Percentiles rank a stretch among this genome's conserved stretches.
Conservation (phyloP, 2,797 vertebrate genomes). For the Anableps anableps region DNA sequence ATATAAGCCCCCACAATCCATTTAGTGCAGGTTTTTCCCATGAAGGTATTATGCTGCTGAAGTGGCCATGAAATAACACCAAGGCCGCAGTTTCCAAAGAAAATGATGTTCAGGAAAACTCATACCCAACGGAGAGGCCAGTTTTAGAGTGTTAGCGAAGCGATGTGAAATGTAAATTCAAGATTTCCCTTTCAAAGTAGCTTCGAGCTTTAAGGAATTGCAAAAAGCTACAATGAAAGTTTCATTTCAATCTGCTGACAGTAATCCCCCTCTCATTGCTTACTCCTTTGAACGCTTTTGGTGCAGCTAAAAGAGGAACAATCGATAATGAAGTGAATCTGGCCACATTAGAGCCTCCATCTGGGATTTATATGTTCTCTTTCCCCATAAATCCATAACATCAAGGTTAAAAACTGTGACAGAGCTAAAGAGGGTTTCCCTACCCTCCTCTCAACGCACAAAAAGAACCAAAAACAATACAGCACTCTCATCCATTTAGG, state of each 20-base stretch:
- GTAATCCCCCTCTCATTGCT: constrained; percentile 70
- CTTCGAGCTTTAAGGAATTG: constrained; percentile 61
- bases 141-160: constrained; percentile 39
- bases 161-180: constrained; percentile 60
- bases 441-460: constrained; percentile 32
- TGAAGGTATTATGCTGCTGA: background rate
- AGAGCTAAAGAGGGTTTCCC: constrained; percentile 36
- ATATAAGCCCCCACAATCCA: background rate
- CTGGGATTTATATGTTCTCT: constrained; percentile 66
- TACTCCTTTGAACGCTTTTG: constrained; percentile 57
- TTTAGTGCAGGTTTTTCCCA: constrained; percentile 4
- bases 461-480: constrained; percentile 52
- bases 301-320: constrained; percentile 73
- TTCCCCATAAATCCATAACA: constrained; percentile 73
- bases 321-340: constrained; percentile 79
- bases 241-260: constrained; percentile 64
- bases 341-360: constrained; percentile 70
- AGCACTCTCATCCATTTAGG: constrained; percentile 44
- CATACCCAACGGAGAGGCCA: constrained; percentile 25
- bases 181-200: constrained; percentile 74
- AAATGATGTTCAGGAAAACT: constrained; percentile 15
- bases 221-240: constrained; percentile 67
- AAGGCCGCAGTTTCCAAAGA: background rate
- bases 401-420: constrained; percentile 60
- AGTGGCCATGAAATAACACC: constrained; percentile 17